A percentile compares a stretch with the other conserved stretches of the same genome.
These are phyloP conservation scores for Caenorhabditis uteleia DNA, from an alignment of 2,888 invertebrate genomes.

Conservation along the genomic window DNA sequence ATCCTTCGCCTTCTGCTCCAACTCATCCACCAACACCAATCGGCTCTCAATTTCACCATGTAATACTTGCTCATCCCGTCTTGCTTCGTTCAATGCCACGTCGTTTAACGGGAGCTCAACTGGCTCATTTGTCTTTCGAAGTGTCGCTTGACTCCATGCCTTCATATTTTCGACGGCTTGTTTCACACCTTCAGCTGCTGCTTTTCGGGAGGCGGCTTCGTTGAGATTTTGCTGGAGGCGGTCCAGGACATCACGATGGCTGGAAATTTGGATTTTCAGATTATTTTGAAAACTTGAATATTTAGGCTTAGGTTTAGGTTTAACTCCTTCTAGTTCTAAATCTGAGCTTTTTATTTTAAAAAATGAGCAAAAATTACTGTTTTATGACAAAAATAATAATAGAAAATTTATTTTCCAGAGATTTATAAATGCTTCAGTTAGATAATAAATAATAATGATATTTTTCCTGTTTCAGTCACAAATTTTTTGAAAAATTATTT, in stretches of 20 bases:
- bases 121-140: slow-evolving; percentile 21
- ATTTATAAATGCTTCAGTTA: no score
- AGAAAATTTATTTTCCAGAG: no score
- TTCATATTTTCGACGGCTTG: slow-evolving; percentile 39
- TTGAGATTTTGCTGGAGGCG: slow-evolving; percentile 47
- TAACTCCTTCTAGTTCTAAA: no score
- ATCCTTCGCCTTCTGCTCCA: slow-evolving; percentile 34
- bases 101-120: slow-evolving; percentile 45
- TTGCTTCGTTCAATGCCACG: slow-evolving; percentile 29
- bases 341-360: no score
- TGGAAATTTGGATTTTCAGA: no score
- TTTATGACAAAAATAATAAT: no score
- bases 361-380: no score
- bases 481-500: no score
- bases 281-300: no score
- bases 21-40: slow-evolving; percentile 32
- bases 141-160: slow-evolving; percentile 36
- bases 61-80: slow-evolving; percentile 43
- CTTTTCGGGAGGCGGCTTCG: slow-evolving; percentile 39
- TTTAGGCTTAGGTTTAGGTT: background rate
- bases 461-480: no score
- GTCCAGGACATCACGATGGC: slow-evolving; percentile 43
- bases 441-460: no score
- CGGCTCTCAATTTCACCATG: slow-evolving; percentile 51
- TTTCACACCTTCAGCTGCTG: slow-evolving; percentile 50